Percentiles rank a stretch among this genome's conserved stretches.
phyloP scores from a whole-genome alignment of 1,140 invertebrate species.

The Rhagoletis zephyria region DNA sequence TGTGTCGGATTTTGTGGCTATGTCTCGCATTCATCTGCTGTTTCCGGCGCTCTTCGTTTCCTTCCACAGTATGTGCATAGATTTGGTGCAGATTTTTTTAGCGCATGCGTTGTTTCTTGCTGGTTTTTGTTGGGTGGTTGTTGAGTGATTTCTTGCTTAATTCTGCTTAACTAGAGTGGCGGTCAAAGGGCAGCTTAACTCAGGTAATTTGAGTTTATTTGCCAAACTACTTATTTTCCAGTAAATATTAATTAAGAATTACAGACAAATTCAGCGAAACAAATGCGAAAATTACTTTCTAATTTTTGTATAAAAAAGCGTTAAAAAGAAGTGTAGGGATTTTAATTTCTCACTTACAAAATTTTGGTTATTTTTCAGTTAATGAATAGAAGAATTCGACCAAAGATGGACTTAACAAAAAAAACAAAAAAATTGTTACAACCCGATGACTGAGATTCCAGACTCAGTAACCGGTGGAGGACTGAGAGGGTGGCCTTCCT shows the following conservation, averaged over 20 bases:
- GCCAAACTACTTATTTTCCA: constrained; percentile 25
- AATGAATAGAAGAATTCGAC: too few relatives aligned
- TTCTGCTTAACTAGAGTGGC: background rate
- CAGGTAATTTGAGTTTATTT: constrained; percentile 39
- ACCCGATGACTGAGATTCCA: too few relatives aligned
- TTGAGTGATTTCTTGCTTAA: background rate
- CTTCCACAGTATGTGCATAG: background rate
- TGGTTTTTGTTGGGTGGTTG: background rate
- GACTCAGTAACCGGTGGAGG: too few relatives aligned
- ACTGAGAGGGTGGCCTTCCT: too few relatives aligned
- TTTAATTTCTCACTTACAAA: too few relatives aligned
- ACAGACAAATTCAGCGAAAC: background rate
- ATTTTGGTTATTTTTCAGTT: too few relatives aligned
- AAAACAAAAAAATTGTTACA: too few relatives aligned
- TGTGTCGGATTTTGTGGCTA: background rate
- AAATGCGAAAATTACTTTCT: too few relatives aligned
- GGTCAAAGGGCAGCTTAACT: constrained; percentile 9
- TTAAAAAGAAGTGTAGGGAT: too few relatives aligned
- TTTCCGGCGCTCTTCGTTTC: background rate
- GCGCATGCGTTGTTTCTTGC: constrained; percentile 1
- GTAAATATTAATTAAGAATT: constrained; percentile 22
- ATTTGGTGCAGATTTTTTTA: background rate
- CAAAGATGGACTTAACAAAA: too few relatives aligned
- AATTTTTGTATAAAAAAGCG: too few relatives aligned
- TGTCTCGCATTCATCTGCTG: background rate